A percentile compares a stretch with the other conserved stretches of the same genome.
Evolutionary conservation across 2,797 vertebrate genomes (phyloP).

Genomic region (Acridotheres tristis): DNA sequence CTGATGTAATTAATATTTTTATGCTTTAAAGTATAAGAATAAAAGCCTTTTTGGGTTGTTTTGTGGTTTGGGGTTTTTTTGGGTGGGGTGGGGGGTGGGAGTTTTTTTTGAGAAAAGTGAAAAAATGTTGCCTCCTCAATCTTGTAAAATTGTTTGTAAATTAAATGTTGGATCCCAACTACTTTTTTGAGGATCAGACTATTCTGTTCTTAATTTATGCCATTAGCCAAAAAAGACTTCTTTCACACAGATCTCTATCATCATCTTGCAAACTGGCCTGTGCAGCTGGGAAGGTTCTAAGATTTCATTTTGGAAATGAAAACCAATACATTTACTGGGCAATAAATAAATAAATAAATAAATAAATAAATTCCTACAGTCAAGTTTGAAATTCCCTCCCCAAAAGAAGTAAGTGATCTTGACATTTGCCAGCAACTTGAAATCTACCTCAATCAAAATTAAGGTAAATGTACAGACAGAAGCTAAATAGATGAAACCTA

Average conservation of each 20-base stretch:
- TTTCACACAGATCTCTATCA: neutral
- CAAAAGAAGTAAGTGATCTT: neutral
- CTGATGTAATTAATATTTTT: too few relatives aligned
- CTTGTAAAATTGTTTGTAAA: neutral
- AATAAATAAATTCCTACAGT: neutral
- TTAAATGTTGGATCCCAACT: neutral
- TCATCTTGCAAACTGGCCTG: neutral
- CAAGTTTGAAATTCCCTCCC: neutral
- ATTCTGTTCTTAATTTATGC: neutral
- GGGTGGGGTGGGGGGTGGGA: fast-evolving
- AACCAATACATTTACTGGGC: neutral
- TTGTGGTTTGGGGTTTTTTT: neutral
- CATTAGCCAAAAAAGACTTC: neutral
- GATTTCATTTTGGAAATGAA: neutral
- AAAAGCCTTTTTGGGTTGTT: neutral
- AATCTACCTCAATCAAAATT: neutral
- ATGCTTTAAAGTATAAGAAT: neutral
- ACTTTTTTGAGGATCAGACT: neutral
- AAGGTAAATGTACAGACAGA: neutral
- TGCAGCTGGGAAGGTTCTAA: neutral
- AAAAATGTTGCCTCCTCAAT: neutral
- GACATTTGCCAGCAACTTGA: neutral
- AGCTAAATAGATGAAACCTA: neutral
- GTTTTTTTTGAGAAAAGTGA: neutral
- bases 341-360: neutral